A percentile compares a stretch with the other conserved stretches of the same genome.
These are phyloP conservation scores for Lamellibrachia satsuma DNA, from an alignment of 2,888 invertebrate species.

Conservation along the genomic window DNA sequence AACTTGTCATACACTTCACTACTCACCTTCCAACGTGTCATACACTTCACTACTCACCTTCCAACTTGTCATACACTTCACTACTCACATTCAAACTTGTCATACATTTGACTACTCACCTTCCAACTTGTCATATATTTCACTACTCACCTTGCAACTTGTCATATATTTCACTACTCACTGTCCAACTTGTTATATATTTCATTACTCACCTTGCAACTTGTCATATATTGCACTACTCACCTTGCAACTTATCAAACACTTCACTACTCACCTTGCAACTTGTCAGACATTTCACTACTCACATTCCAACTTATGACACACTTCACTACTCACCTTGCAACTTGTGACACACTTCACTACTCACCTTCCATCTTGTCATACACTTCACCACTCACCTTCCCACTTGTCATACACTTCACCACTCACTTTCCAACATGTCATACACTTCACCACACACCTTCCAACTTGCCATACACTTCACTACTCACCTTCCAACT, in stretches of 20 bases:
- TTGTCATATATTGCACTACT: neutral
- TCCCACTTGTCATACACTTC: neutral
- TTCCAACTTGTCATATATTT: no score
- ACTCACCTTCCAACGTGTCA: neutral
- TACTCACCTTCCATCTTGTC: neutral
- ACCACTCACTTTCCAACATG: neutral
- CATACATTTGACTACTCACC: no score
- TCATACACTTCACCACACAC: neutral
- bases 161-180: no score
- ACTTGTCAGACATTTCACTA: neutral
- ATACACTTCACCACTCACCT: neutral
- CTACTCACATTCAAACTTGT: no score
- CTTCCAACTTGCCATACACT: neutral
- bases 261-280: neutral
- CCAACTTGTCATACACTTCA: no score
- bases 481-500: slow-evolving; percentile 78
- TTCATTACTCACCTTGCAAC: no score
- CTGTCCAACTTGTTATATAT: no score
- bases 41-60: neutral
- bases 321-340: neutral
- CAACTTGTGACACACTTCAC: no score
- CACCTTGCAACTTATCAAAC: neutral
- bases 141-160: no score
- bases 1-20: neutral
- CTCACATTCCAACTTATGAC: neutral